Conservation (phyloP, 2,888 invertebrate genomes). For the Yponomeuta plumbellus region DNA sequence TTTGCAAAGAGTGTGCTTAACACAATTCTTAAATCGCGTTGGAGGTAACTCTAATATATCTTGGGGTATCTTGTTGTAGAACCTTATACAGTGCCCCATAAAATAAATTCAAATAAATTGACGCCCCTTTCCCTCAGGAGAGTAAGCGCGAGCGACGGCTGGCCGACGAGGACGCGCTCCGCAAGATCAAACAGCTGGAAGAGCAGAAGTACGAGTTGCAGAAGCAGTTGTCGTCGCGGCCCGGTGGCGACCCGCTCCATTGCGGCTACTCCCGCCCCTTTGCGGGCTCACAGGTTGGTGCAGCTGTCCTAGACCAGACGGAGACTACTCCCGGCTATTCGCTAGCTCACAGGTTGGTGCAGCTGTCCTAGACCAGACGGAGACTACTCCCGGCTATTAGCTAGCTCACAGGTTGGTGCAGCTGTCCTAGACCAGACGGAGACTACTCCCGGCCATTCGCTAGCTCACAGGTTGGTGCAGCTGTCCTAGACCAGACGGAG, state of each 20-base stretch:
- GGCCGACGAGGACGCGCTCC: conserved; percentile 95
- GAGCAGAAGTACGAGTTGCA: conserved; percentile 95
- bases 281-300: conserved; percentile 79
- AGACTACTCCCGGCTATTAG: conserved; percentile 38
- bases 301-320: too few relatives aligned
- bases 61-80: too few relatives aligned
- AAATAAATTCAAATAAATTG: background rate
- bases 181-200: conserved; percentile 95
- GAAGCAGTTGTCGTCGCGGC: conserved; percentile 87
- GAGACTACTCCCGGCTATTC: too few relatives aligned
- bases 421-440: conserved; percentile 78
- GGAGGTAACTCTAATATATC: too few relatives aligned
- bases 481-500: too few relatives aligned
- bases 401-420: too few relatives aligned
- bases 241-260: conserved; percentile 62
- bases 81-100: too few relatives aligned
- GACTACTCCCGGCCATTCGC: conserved; percentile 81
- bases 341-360: too few relatives aligned
- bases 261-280: conserved; percentile 78
- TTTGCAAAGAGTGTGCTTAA: too few relatives aligned
- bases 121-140: conserved; percentile 72
- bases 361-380: too few relatives aligned
- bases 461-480: conserved; percentile 75
- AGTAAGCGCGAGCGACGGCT: conserved; percentile 94
- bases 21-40: too few relatives aligned